Percentiles rank a stretch among this genome's conserved stretches.
These are phyloP conservation scores for Papilio xuthus DNA, from an alignment of 1,140 invertebrate species.

Conservation along the genomic window DNA sequence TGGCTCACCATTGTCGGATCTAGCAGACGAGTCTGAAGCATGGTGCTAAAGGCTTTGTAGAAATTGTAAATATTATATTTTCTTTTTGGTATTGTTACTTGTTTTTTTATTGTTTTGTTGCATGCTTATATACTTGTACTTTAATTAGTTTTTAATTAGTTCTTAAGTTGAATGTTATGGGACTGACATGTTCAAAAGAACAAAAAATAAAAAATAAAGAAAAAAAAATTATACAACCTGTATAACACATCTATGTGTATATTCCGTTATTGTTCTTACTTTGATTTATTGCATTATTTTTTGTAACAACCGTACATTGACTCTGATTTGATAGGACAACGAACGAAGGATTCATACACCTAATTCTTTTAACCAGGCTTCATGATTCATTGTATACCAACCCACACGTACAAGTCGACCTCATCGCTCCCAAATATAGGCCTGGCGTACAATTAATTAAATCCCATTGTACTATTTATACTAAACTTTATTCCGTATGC, in stretches of 20 bases:
- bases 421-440: slow-evolving; percentile 28
- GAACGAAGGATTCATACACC: slow-evolving; percentile 9
- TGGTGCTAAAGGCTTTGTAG: too few relatives aligned
- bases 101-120: too few relatives aligned
- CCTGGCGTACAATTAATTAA: neutral
- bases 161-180: too few relatives aligned
- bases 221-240: neutral
- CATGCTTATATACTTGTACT: too few relatives aligned
- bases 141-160: too few relatives aligned
- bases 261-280: neutral
- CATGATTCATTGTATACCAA: slow-evolving; percentile 26
- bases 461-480: neutral
- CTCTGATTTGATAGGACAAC: neutral
- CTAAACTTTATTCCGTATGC: neutral
- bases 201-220: too few relatives aligned
- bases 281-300: neutral
- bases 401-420: slow-evolving; percentile 27
- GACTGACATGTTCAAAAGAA: too few relatives aligned
- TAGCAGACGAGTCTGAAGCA: too few relatives aligned
- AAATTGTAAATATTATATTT: too few relatives aligned
- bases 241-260: neutral
- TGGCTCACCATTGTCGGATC: too few relatives aligned
- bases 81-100: too few relatives aligned
- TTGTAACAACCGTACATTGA: slow-evolving; percentile 10
- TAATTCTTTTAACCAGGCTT: neutral